phyloP scores from a whole-genome alignment of 92 coral and sea anemone species.

The Porites evermanni region DNA sequence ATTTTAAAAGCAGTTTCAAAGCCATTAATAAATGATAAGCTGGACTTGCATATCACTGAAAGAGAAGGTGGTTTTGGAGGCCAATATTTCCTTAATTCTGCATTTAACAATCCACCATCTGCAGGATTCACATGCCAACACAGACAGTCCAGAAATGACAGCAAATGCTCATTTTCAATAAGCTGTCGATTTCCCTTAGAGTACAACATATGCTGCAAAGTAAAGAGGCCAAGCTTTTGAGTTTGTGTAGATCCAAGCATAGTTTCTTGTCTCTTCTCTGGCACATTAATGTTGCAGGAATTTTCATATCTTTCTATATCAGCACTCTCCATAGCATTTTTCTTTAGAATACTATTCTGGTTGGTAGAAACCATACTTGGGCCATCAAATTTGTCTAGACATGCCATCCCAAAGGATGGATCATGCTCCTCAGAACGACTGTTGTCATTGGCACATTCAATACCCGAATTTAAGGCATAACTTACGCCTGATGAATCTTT shows the following conservation, averaged over 20 bases:
- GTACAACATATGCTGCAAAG: slow-evolving; percentile 70
- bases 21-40: slow-evolving; percentile 66
- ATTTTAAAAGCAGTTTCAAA: slow-evolving; percentile 59
- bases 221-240: slow-evolving; percentile 76
- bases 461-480: background rate
- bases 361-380: background rate
- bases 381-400: background rate
- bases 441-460: background rate
- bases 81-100: slow-evolving; percentile 53
- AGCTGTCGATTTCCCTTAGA: slow-evolving; percentile 74
- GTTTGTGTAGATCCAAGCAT: slow-evolving; percentile 68
- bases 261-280: background rate
- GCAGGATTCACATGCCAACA: slow-evolving; percentile 64
- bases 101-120: slow-evolving; percentile 43
- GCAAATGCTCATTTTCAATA: slow-evolving; percentile 58
- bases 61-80: slow-evolving; percentile 65
- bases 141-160: slow-evolving; percentile 70
- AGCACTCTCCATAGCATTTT: background rate
- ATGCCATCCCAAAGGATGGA: background rate
- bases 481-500: background rate
- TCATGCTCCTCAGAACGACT: background rate
- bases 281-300: background rate
- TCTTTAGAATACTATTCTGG: background rate
- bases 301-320: background rate
- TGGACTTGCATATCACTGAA: slow-evolving; percentile 69